Conservation (phyloP, 2,797 vertebrate genomes). For the Cuculus canorus region DNA sequence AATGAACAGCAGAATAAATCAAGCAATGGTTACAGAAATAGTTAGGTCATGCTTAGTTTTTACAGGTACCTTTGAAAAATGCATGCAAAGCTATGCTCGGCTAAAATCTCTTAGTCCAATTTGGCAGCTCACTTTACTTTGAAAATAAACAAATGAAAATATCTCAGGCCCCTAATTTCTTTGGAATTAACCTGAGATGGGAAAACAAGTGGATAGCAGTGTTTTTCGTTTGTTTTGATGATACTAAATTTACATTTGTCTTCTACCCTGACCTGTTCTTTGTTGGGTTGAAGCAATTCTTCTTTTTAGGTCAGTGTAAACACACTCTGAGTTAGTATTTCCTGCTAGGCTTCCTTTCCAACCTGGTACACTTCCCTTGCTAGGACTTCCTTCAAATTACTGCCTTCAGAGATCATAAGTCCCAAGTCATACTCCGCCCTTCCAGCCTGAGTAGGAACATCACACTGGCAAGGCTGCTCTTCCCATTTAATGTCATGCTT, state of each 20-base stretch:
- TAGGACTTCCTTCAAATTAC: conserved; percentile 10
- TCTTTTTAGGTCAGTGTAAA: conserved; percentile 61
- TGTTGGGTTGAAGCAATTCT: conserved; percentile 43
- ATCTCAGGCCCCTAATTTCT: not conserved
- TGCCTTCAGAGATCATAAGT: conserved; percentile 9
- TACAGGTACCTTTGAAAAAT: not conserved
- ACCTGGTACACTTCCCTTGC: conserved; percentile 44
- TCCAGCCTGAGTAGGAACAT: not conserved
- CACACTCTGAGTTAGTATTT: conserved; percentile 63
- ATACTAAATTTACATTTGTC: conserved; percentile 25
- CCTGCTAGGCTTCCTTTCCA: conserved; percentile 61
- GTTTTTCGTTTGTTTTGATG: conserved; percentile 54
- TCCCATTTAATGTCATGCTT: conserved; percentile 29
- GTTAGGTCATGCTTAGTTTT: not conserved
- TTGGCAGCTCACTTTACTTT: not conserved
- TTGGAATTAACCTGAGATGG: conserved; percentile 20
- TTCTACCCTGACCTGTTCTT: conserved; percentile 58
- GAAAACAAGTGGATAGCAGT: conserved; percentile 3
- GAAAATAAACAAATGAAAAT: conserved; percentile 50
- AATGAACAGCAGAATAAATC: not conserved
- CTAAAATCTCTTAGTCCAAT: not conserved
- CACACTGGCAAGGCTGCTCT: not conserved
- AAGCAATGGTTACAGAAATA: not conserved
- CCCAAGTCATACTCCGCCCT: not conserved
- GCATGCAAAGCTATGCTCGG: not conserved